Evolutionary conservation across 64 coral and sea anemone genomes (phyloP).

Genomic region (Dendrophyllia cribrosa): DNA sequence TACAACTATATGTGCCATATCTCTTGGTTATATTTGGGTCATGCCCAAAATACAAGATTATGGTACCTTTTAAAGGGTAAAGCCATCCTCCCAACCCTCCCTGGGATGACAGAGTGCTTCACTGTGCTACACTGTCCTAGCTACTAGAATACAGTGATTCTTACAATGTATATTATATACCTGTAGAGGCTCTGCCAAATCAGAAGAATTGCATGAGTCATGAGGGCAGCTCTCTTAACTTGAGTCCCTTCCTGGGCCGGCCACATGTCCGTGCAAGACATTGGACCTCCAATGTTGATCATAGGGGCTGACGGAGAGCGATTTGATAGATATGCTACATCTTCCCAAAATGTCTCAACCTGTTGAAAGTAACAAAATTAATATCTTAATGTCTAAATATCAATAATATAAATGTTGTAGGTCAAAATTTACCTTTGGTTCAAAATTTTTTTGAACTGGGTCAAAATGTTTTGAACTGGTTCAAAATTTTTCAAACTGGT

Average conservation of each 20-base stretch:
- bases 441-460: no score
- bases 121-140: no score
- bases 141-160: background rate
- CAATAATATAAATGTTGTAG: no score
- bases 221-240: constrained; percentile 72
- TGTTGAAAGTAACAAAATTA: constrained; percentile 17
- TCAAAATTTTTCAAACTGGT: no score
- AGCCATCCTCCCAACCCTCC: no score
- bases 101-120: no score
- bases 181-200: constrained; percentile 85
- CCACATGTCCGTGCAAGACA: constrained; percentile 72
- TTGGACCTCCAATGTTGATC: constrained; percentile 84
- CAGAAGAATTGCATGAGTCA: constrained; percentile 56
- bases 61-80: no score
- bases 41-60: no score
- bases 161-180: background rate
- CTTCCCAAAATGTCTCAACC: constrained; percentile 97
- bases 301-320: constrained; percentile 81
- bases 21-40: no score
- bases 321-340: constrained; percentile 78
- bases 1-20: no score
- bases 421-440: no score
- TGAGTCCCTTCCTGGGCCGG: constrained; percentile 74
- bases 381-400: background rate
- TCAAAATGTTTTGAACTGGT: no score